These are phyloP conservation scores for Caloenas nicobarica DNA, from an alignment of 2,113 vertebrate genomes.

Conservation along the genomic window DNA sequence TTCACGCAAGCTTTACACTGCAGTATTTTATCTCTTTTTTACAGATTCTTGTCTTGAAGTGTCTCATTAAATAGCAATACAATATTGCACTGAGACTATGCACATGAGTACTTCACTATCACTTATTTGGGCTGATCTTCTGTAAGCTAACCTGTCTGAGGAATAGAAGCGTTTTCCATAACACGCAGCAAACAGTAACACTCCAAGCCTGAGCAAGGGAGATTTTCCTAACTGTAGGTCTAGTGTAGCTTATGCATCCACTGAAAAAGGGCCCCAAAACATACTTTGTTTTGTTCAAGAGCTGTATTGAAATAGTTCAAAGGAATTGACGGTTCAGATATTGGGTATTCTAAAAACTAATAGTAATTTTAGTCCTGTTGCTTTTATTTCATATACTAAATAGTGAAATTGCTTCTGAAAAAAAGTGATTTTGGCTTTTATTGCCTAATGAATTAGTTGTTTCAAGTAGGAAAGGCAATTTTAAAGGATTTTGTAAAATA, in stretches of 20 bases:
- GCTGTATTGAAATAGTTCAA: not conserved
- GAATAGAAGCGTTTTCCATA: not conserved
- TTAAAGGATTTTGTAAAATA: not conserved
- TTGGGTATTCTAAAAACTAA: not conserved
- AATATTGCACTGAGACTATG: not conserved
- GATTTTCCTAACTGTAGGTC: not conserved
- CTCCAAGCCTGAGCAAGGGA: not conserved
- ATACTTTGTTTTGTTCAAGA: not conserved
- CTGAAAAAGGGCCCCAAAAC: not conserved
- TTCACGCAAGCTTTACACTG: not conserved
- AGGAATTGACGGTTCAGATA: not conserved
- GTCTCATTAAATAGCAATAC: not conserved
- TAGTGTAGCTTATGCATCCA: not conserved
- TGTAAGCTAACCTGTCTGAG: not conserved
- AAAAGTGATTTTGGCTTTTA: constrained; percentile 7
- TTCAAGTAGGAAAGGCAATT: not conserved
- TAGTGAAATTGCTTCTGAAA: not conserved
- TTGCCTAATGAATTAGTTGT: constrained; percentile 18
- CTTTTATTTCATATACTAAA: constrained; percentile 16
- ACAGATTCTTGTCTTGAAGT: not conserved
- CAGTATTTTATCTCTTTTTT: not conserved
- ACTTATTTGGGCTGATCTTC: not conserved
- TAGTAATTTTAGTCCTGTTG: not conserved
- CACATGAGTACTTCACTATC: not conserved
- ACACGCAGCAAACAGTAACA: not conserved